Evolutionary conservation across 2,888 invertebrate genomes (phyloP).

Genomic region (Endotricha flammealis): DNA sequence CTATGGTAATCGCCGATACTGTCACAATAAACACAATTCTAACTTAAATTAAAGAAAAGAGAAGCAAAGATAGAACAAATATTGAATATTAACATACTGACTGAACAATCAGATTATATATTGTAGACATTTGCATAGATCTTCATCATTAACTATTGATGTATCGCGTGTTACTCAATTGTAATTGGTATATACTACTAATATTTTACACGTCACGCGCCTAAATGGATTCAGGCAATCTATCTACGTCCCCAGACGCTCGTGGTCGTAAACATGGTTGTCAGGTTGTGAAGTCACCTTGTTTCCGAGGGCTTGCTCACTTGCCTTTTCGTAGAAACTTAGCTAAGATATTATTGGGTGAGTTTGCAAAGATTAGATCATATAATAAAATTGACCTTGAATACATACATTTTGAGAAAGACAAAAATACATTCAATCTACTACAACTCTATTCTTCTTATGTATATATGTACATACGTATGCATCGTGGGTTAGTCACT

Average conservation of each 20-base stretch:
- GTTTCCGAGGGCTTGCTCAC: constrained; percentile 28
- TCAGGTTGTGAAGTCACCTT: constrained; percentile 35
- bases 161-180: constrained; percentile 16
- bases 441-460: too few species aligned
- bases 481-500: constrained; percentile 24
- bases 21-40: too few species aligned
- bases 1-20: too few species aligned
- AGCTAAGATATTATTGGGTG: constrained; percentile 26
- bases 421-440: too few species aligned
- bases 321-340: constrained; percentile 28
- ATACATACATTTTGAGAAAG: too few species aligned
- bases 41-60: too few species aligned
- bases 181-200: constrained; percentile 36
- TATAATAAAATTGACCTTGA: too few species aligned
- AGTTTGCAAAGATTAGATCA: constrained; percentile 18
- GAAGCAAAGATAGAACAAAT: neutral
- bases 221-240: constrained; percentile 41
- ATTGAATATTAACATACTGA: neutral
- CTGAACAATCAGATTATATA: constrained; percentile 1
- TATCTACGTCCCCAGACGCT: constrained; percentile 45
- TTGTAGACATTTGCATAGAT: constrained; percentile 4
- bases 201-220: constrained; percentile 36
- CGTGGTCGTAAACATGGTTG: constrained; percentile 43
- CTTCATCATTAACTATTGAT: constrained; percentile 9
- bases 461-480: too few species aligned